Percentiles rank a stretch among this genome's conserved stretches.
These are phyloP conservation scores for Chaitophorus viminalis DNA, from an alignment of 2,888 invertebrate genomes.

Conservation along the genomic window DNA sequence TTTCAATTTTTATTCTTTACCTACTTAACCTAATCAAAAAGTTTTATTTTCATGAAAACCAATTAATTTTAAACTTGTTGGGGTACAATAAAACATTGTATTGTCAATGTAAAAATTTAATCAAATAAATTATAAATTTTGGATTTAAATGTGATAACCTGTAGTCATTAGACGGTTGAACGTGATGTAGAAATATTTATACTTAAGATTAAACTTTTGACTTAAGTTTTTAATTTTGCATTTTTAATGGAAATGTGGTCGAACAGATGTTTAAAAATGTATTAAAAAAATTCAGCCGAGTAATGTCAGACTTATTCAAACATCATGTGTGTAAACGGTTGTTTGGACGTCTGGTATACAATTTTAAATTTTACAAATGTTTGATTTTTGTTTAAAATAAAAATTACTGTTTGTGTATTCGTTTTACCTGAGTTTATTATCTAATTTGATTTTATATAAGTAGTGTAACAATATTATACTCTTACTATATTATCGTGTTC, in stretches of 20 bases:
- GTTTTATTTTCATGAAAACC: no score
- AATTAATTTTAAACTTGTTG: no score
- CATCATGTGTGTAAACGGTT: constrained; percentile 44
- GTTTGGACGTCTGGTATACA: neutral
- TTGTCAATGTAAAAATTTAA: no score
- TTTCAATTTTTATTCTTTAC: neutral
- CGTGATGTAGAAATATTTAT: neutral
- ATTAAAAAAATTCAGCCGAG: constrained; percentile 5
- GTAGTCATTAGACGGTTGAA: neutral
- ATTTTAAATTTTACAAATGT: neutral
- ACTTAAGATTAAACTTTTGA: neutral
- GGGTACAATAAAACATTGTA: no score
- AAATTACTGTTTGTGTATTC: neutral
- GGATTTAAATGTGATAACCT: no score
- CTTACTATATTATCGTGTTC: constrained; percentile 8
- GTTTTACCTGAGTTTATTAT: neutral
- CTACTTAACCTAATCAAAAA: no score
- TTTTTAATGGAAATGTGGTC: neutral
- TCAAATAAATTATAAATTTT: no score
- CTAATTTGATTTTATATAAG: neutral
- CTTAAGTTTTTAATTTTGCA: neutral
- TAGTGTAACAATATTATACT: neutral
- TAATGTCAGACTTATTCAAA: constrained; percentile 28
- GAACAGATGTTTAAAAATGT: constrained; percentile 4
- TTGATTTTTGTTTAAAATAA: neutral